Evolutionary conservation across 2,888 invertebrate species (phyloP), one percentile per base, ranked within the genome.

Genomic region (Platerodrilus igneus): DNA sequence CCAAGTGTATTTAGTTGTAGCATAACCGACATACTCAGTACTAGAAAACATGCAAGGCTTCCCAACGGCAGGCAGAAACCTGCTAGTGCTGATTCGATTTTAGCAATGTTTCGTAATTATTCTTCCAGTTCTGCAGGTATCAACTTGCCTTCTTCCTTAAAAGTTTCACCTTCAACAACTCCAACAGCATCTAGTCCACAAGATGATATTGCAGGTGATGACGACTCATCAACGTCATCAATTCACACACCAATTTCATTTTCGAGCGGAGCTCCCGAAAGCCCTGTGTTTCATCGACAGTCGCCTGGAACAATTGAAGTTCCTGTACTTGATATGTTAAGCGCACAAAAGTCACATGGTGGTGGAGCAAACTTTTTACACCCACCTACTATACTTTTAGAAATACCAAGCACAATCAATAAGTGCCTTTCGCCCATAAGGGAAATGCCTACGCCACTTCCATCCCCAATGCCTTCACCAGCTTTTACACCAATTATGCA

Each of bases 351-450:
- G 63, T 72, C 73, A 14, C 66, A 71, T 29, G 63, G 71, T 28
- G 60, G 72, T 30, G 75, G 76, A 9, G 75, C 77, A 57, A 82
- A 79, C 61, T 69, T 79, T 29, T 71, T 82, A 22, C 82, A 84
- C 62, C 82, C 83, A 37, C 83, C 85, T 20, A 81, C 82, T 21
- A 86, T 86, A 52, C 74, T 85, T 17, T 73, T 87, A 36, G 86
- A 87, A 73, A 82, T 85, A 53, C 85, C 86, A 22, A 79, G 77
- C 63, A 71, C 74, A 58, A 81, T 81, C 56, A 83, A 79, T 60
- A 83, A 83, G 68, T 86, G 86, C 70, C 75, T 87, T 50, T 86
- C 86, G 32, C 86, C 86, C 1, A 87, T 87, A 50, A 72, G 82
- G 50, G 86, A 86, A 66, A 73, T 86, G 52, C 86, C 86, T 2